Conservation (phyloP, 1,140 invertebrate species). For the Teleogryllus occipitalis region DNA sequence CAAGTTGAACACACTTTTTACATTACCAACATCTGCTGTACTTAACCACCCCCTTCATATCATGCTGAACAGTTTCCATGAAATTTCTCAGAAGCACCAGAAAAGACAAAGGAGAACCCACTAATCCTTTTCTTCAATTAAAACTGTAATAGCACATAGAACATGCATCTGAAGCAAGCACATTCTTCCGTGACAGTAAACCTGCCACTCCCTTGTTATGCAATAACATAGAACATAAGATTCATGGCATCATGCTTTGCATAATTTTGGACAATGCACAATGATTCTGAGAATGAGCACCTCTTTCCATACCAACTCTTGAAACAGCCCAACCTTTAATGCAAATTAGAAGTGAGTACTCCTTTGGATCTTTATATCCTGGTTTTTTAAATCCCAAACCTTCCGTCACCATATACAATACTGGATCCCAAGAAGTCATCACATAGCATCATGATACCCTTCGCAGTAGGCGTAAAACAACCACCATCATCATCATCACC, state of each 20-base stretch:
- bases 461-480: neutral
- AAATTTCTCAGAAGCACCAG: neutral
- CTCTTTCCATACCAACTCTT: neutral
- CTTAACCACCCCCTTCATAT: neutral
- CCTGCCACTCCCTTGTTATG: neutral
- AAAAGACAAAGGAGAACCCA: neutral
- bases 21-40: neutral
- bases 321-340: neutral
- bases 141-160: neutral
- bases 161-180: neutral
- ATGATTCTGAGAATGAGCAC: neutral
- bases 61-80: neutral
- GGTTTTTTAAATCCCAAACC: neutral
- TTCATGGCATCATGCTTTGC: neutral
- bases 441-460: neutral
- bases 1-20: neutral
- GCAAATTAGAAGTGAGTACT: neutral
- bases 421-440: conserved; percentile 3
- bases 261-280: neutral
- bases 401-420: neutral
- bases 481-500: neutral
- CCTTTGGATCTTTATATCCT: neutral
- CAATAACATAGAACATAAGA: neutral
- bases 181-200: neutral
- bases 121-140: neutral